Percentiles rank a stretch among this genome's conserved stretches.
Conservation (phyloP, 2,113 vertebrate species). For the Hyperopisus bebe region DNA sequence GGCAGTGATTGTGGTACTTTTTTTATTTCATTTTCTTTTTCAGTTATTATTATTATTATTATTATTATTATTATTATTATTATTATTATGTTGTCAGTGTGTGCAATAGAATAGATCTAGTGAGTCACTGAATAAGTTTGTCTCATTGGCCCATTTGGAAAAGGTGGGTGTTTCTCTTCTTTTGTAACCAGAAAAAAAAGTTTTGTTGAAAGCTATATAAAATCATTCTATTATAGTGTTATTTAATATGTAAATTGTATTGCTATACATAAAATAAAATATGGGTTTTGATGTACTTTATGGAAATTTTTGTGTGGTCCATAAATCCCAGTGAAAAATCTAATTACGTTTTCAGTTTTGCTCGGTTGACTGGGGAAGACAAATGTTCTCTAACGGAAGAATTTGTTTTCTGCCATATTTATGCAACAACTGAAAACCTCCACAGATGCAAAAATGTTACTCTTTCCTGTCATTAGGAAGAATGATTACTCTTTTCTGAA, state of each 20-base stretch:
- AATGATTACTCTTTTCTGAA: conserved; percentile 19
- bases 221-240: conserved; percentile 97
- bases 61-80: conserved; percentile 35
- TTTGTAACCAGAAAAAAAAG: conserved; percentile 73
- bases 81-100: conserved; percentile 64
- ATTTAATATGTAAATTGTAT: conserved; percentile 99
- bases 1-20: conserved; percentile 83
- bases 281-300: conserved; percentile 94
- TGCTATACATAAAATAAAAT: conserved; percentile 99
- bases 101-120: conserved; percentile 74
- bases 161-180: conserved; percentile 59
- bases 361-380: background rate
- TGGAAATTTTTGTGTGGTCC: conserved; percentile 34
- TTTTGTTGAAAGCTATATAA: conserved; percentile 90
- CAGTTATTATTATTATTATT: background rate
- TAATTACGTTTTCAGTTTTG: background rate
- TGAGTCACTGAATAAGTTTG: conserved; percentile 67
- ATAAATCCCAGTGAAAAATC: conserved; percentile 20
- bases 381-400: background rate
- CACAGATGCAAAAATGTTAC: background rate
- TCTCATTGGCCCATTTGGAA: conserved; percentile 68
- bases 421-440: conserved; percentile 3
- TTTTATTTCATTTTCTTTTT: conserved; percentile 36
- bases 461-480: background rate
- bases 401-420: background rate